Evolutionary conservation across 2,797 vertebrate genomes (phyloP).

Genomic region (Tragopan temminckii): DNA sequence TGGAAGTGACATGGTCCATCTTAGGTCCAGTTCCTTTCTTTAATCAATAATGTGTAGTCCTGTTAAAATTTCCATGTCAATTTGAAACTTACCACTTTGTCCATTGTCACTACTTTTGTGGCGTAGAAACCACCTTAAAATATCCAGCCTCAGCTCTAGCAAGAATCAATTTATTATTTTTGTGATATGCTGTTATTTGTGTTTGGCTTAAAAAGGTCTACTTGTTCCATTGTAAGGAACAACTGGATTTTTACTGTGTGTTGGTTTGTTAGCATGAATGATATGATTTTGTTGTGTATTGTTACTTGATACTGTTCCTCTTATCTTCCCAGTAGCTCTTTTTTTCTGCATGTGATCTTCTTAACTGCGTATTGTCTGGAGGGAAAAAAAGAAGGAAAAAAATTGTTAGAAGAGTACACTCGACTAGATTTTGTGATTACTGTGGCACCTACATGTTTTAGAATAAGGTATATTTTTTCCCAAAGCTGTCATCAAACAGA

Average conservation of each 20-base stretch:
- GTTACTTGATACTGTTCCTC: not conserved
- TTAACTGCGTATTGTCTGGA: not conserved
- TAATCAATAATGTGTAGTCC: not conserved
- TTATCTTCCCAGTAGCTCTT: not conserved
- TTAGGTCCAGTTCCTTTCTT: not conserved
- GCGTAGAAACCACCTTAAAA: not conserved
- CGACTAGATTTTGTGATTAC: not conserved
- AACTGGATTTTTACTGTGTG: not conserved
- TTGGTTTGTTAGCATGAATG: not conserved
- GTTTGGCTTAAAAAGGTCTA: not conserved
- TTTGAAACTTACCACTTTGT: not conserved
- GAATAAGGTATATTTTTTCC: not conserved
- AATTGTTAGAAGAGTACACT: not conserved
- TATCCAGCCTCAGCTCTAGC: not conserved
- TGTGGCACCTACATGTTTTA: not conserved
- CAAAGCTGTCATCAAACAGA: not conserved
- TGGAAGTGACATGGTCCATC: not conserved
- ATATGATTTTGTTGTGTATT: not conserved
- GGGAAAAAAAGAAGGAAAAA: not conserved
- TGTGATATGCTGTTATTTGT: not conserved
- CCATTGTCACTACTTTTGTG: not conserved
- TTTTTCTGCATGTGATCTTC: not conserved
- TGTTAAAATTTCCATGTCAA: not conserved
- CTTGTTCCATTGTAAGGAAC: not conserved
- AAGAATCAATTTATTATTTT: not conserved